These are phyloP conservation scores for Molanna angustata DNA, from an alignment of 2,888 invertebrate species.

Conservation along the genomic window DNA sequence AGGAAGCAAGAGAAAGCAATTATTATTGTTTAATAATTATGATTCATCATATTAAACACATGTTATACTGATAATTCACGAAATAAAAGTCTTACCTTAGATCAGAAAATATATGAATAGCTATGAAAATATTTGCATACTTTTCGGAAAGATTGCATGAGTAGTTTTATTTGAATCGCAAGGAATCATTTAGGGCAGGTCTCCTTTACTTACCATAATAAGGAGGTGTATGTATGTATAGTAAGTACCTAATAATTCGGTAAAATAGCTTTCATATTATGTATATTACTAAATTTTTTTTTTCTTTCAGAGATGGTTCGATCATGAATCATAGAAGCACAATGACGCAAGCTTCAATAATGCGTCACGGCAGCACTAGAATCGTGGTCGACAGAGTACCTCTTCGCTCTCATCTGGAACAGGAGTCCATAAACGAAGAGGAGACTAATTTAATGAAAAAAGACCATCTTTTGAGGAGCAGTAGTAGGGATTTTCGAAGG, in stretches of 20 bases:
- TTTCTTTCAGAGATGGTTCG: slow-evolving; percentile 37
- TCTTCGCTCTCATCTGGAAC: slow-evolving; percentile 13
- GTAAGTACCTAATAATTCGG: neutral
- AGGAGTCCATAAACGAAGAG: slow-evolving; percentile 17
- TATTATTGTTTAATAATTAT: too few species aligned
- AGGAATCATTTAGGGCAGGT: neutral
- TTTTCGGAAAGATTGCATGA: too few species aligned
- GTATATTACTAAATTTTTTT: neutral
- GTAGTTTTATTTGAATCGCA: neutral
- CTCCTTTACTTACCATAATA: neutral
- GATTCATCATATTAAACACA: too few species aligned
- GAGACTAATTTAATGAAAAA: slow-evolving; percentile 14
- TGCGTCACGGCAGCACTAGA: slow-evolving; percentile 30
- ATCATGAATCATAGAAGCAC: slow-evolving; percentile 37
- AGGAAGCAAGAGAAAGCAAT: too few species aligned
- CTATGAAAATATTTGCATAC: neutral
- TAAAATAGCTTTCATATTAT: neutral
- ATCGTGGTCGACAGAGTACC: slow-evolving; percentile 27
- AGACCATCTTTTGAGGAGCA: slow-evolving; percentile 16
- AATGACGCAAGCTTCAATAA: slow-evolving; percentile 34
- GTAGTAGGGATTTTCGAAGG: slow-evolving; percentile 19
- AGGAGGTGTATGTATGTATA: neutral
- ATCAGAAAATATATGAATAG: neutral
- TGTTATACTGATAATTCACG: too few species aligned
- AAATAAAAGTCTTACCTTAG: too few species aligned